Conservation (phyloP, 2,113 vertebrate genomes). For the Entomyzon cyanotis region DNA sequence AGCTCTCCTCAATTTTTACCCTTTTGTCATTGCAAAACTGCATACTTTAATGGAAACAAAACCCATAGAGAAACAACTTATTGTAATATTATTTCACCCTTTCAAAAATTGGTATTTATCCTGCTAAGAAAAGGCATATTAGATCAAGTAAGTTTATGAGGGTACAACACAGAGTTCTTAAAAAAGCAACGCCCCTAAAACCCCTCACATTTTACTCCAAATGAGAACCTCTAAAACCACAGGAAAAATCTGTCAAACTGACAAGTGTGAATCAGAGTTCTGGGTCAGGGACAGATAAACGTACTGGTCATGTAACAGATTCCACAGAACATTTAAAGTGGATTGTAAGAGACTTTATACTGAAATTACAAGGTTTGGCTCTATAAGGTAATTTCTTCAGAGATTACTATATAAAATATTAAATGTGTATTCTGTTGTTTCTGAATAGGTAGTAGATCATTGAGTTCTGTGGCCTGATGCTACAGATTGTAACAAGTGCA, state of each 20-base stretch:
- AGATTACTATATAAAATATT: background rate
- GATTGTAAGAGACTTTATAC: background rate
- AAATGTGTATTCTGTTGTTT: background rate
- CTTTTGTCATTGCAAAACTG: background rate
- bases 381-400: background rate
- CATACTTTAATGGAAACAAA: background rate
- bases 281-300: background rate
- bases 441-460: background rate
- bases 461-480: background rate
- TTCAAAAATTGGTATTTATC: background rate
- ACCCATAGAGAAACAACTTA: background rate
- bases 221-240: background rate
- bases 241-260: background rate
- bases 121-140: background rate
- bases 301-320: background rate
- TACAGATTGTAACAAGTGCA: background rate
- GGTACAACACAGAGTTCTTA: background rate
- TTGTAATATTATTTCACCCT: accelerated
- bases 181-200: accelerated
- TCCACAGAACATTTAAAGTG: background rate
- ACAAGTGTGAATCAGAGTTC: background rate
- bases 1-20: background rate
- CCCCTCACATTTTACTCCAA: background rate
- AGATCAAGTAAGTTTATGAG: background rate
- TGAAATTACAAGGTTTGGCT: background rate